A percentile compares a stretch with the other conserved stretches of the same genome.
Evolutionary conservation across 1,140 invertebrate genomes (phyloP).

Genomic region (Eupristina koningsbergeri): DNA sequence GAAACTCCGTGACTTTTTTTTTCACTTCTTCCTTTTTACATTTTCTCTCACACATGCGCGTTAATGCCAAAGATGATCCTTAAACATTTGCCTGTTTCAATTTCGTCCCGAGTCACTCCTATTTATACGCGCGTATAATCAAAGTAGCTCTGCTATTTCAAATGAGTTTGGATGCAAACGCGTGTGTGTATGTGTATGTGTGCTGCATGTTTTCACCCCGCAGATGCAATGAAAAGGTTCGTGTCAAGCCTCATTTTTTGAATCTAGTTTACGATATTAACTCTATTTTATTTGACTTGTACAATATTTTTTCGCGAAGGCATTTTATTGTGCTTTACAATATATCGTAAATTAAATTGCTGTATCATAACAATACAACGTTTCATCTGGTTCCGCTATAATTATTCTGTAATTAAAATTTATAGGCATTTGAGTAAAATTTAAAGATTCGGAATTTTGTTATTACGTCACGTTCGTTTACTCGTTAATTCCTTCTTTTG

Average conservation of each 20-base stretch:
- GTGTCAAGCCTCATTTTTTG: not conserved
- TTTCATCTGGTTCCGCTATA: not conserved
- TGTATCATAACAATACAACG: not conserved
- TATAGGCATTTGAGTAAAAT: too few species aligned
- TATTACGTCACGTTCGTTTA: too few species aligned
- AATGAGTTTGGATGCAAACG: not conserved
- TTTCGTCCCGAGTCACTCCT: not conserved
- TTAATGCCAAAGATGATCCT: not conserved
- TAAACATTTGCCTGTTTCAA: slow-evolving; percentile 5
- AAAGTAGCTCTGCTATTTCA: not conserved
- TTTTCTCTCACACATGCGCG: not conserved
- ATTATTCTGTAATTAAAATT: not conserved
- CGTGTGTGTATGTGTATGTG: not conserved
- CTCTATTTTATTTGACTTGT: not conserved
- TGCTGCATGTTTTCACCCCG: not conserved
- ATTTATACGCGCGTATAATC: not conserved
- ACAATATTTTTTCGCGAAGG: not conserved
- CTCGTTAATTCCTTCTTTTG: too few species aligned
- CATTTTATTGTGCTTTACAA: not conserved
- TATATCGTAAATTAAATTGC: not conserved
- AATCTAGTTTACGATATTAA: not conserved
- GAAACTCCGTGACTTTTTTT: not conserved
- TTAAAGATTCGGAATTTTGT: too few species aligned
- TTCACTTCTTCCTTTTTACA: not conserved
- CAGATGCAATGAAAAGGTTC: not conserved